These are phyloP conservation scores for Harpalus rubripes DNA, from an alignment of 2,888 invertebrate genomes.

Conservation along the genomic window DNA sequence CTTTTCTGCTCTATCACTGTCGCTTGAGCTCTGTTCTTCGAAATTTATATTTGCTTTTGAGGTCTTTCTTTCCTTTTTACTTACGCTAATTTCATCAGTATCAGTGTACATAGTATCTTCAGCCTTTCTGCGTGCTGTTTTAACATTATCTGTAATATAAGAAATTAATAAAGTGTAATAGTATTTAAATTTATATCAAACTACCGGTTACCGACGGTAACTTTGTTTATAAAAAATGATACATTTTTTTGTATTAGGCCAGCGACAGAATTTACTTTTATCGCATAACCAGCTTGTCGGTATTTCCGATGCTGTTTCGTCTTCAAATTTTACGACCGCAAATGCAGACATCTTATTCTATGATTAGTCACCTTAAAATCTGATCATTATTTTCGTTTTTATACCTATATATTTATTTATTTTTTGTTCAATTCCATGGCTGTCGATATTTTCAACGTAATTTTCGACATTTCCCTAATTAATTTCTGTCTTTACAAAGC, in stretches of 20 bases:
- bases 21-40: background rate
- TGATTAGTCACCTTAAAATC: background rate
- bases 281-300: background rate
- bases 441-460: too few species aligned
- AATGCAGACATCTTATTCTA: background rate
- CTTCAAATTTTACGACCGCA: background rate
- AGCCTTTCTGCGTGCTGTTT: constrained; percentile 17
- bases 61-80: background rate
- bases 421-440: too few species aligned
- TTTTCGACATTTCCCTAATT: too few species aligned
- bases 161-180: background rate
- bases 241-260: constrained; percentile 12
- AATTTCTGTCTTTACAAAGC: too few species aligned
- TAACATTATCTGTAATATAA: constrained; percentile 8
- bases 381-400: background rate
- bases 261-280: constrained; percentile 3
- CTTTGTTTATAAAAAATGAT: background rate
- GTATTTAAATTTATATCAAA: background rate
- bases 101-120: background rate
- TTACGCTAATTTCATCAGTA: background rate
- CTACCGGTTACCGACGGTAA: constrained; percentile 10
- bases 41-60: background rate
- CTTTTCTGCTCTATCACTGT: background rate
- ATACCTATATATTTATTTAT: too few species aligned
- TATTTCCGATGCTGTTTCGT: too few species aligned